Base-by-base conservation (phyloP, 1,140 invertebrate genomes). In the Oryctes rhinoceros region DNA sequence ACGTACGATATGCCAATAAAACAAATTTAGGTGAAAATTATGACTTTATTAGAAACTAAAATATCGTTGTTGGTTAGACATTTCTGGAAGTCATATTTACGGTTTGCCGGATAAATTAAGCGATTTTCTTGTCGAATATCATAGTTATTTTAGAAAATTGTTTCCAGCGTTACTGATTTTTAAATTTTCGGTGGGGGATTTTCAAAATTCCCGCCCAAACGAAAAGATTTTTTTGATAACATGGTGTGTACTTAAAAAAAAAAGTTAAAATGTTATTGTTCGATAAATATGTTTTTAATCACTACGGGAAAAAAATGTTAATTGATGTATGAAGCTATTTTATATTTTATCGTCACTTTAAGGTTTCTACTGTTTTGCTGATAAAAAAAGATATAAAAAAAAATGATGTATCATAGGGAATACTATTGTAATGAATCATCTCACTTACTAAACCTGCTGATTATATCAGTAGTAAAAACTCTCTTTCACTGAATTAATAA, bases 31-130 rank as follows among this genome's bases (percentile, higher is more conserved):
- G 18, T 15, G 53, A 30, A 13, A 62, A 11, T 67, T 48, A n/a
- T 49, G 10, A 48, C 7, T 53, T 47, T 47, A 48, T 47, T 39
- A 78, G 47, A 78, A 44, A 44, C 13, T 78, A n/a, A 44, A 2
- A 24, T 48, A 48, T 53, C n/a, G n/a, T 6, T 78, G n/a, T 62
- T 49, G 18, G 48, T 79, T 49, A 59, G 39, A 44, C 59, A 37
- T 44, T 62, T 44, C 49, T 59, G 48, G 78, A 62, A 49, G 59
- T 62, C 49, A 79, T 39, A 59, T 49, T 78, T 59, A 53, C n/a
- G 59, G 6, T 76, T 76, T 76, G 0, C 4, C 7, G 47, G 6
- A 15, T 74, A 35, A 74, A 15, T 35, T 20, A 44, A 44, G 39
- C 0, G 9, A 44, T 44, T 44, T 44, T 7, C 39, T 44, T 4